Conservation (phyloP, 23 tunicate species). For the Trididemnum miniatum region DNA sequence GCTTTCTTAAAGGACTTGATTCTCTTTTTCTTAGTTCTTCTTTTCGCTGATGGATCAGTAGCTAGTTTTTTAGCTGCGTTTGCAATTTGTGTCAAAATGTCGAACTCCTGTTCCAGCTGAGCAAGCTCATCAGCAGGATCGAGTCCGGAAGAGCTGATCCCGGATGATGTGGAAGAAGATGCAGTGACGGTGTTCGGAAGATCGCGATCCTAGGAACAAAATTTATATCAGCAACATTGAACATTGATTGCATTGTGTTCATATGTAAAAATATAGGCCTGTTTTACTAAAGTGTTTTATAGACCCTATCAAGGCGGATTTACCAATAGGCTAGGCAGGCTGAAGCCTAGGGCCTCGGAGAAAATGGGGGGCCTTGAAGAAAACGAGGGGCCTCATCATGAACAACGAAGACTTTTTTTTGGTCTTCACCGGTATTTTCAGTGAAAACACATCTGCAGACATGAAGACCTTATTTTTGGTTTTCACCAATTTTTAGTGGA, state of each 20-base stretch:
- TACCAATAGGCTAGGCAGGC: too few species aligned
- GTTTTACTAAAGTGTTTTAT: too few species aligned
- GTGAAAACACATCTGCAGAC: too few species aligned
- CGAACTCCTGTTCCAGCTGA: conserved; percentile 69
- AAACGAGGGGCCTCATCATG: too few species aligned
- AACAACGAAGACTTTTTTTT: too few species aligned
- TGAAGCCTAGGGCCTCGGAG: too few species aligned
- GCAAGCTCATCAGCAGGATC: conserved; percentile 56
- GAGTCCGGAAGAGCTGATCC: conserved; percentile 31
- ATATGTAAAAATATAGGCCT: background rate
- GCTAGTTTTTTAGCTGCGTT: conserved; percentile 82
- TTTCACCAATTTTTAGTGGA: too few species aligned
- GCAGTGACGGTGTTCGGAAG: conserved; percentile 41
- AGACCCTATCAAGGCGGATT: too few species aligned
- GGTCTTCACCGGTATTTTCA: too few species aligned
- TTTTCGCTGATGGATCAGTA: conserved; percentile 50
- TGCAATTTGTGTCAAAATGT: conserved; percentile 65
- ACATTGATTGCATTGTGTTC: background rate
- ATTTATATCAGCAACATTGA: too few species aligned
- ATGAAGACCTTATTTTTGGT: too few species aligned
- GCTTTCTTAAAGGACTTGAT: conserved; percentile 57
- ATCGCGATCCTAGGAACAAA: conserved; percentile 60
- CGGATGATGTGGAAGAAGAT: conserved; percentile 50
- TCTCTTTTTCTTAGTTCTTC: conserved; percentile 46
- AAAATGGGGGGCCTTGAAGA: too few species aligned